Conservation (phyloP, 1,140 invertebrate genomes). For the Halyomorpha halys region DNA sequence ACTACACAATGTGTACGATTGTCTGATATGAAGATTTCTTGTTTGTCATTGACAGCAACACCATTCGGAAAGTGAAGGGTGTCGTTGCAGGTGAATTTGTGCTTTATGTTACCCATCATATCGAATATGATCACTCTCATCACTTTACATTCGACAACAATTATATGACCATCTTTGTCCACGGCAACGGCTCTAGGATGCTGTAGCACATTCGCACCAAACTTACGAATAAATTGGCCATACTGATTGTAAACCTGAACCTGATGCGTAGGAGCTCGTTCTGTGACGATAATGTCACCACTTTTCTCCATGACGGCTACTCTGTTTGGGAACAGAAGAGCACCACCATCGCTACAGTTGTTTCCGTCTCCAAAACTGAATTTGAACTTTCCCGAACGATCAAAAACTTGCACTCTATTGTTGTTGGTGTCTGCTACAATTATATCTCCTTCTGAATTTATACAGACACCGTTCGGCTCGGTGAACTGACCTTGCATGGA, state of each 20-base stretch:
- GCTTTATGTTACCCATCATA: slow-evolving; percentile 88
- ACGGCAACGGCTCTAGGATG: slow-evolving; percentile 96
- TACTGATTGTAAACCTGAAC: slow-evolving; percentile 99
- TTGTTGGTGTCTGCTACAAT: slow-evolving; percentile 99
- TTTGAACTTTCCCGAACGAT: slow-evolving; percentile 97
- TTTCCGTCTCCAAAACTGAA: slow-evolving; percentile 97
- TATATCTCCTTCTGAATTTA: slow-evolving; percentile 98
- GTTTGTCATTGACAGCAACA: slow-evolving; percentile 96
- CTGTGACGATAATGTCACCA: slow-evolving; percentile 97
- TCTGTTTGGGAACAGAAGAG: slow-evolving; percentile 93
- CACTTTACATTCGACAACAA: slow-evolving; percentile 98
- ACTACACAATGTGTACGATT: slow-evolving; percentile 99
- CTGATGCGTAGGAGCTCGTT: slow-evolving; percentile 92
- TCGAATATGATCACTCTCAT: slow-evolving; percentile 99
- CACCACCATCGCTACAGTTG: slow-evolving; percentile 79
- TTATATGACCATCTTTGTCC: slow-evolving; percentile 93
- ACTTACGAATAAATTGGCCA: slow-evolving; percentile 98
- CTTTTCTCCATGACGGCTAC: slow-evolving; percentile 94
- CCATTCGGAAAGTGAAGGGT: slow-evolving; percentile 99
- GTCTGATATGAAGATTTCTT: slow-evolving; percentile 99
- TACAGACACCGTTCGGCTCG: slow-evolving; percentile 95
- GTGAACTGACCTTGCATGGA: slow-evolving; percentile 98
- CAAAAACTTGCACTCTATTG: slow-evolving; percentile 97
- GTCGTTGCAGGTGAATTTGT: slow-evolving; percentile 97
- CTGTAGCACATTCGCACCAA: slow-evolving; percentile 96